Percentiles rank a stretch among this genome's conserved stretches.
Conservation (phyloP, 2,888 invertebrate genomes). For the Anagyrus pseudococci region DNA sequence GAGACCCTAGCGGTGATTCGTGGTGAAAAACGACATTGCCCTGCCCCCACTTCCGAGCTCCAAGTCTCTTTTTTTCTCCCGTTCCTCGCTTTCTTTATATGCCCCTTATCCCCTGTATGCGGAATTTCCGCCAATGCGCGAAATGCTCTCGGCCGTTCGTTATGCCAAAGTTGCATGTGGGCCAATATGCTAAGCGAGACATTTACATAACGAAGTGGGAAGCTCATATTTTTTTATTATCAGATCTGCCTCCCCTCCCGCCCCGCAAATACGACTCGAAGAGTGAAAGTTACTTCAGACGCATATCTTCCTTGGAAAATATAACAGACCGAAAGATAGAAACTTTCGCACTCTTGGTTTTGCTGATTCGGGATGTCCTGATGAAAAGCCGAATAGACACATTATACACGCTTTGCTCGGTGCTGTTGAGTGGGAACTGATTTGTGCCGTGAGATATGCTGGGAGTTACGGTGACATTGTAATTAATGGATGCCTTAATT, state of each 20-base stretch:
- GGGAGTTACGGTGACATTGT: slow-evolving; percentile 2
- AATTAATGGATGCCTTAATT: slow-evolving; percentile 31
- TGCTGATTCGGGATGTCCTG: background rate
- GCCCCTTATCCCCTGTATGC: too few species aligned
- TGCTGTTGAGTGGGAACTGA: background rate
- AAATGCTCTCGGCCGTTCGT: background rate
- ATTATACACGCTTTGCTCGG: too few species aligned
- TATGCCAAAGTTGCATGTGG: slow-evolving; percentile 24
- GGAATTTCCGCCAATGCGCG: too few species aligned
- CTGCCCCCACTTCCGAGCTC: background rate
- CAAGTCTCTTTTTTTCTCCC: background rate
- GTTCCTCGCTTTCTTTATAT: background rate
- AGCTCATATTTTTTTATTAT: too few species aligned
- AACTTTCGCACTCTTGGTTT: slow-evolving; percentile 24
- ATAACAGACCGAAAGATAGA: slow-evolving; percentile 21
- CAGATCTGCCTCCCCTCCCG: too few species aligned
- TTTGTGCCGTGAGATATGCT: background rate
- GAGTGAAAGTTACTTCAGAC: too few species aligned
- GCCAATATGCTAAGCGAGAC: too few species aligned
- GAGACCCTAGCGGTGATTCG: too few species aligned
- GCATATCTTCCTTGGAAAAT: slow-evolving; percentile 38
- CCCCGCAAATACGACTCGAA: too few species aligned
- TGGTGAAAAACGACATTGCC: too few species aligned
- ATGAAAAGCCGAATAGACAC: background rate
- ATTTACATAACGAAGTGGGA: too few species aligned